phyloP scores from a whole-genome alignment of 2,888 invertebrate genomes.

The Yponomeuta cagnagella region DNA sequence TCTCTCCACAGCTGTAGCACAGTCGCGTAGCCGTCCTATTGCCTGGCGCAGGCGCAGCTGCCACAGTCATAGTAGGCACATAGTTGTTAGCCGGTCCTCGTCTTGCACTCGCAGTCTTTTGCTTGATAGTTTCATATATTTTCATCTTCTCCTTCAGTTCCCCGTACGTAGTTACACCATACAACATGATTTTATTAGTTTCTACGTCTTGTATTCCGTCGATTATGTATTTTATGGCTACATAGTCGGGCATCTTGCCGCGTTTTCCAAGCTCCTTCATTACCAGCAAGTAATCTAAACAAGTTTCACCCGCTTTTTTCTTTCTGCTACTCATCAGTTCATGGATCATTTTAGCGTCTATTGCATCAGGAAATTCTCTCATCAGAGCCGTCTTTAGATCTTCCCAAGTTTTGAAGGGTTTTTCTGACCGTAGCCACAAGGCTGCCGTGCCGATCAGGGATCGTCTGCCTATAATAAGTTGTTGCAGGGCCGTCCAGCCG shows the following conservation, averaged over 20 bases:
- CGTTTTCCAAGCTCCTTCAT: conserved; percentile 28
- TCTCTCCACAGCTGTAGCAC: background rate
- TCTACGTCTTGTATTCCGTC: conserved; percentile 25
- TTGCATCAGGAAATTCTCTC: conserved; percentile 10
- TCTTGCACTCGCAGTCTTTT: conserved; percentile 11
- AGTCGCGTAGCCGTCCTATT: conserved; percentile 5
- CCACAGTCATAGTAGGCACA: conserved; percentile 21
- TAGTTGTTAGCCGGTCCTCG: background rate
- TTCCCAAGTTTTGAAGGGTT: conserved; percentile 17
- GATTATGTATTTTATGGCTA: conserved; percentile 26
- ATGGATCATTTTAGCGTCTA: no score
- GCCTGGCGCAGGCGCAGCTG: conserved; percentile 11
- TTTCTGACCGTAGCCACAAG: conserved; percentile 20
- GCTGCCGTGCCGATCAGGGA: conserved; percentile 23
- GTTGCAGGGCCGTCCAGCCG: conserved; percentile 22
- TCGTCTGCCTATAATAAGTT: conserved; percentile 24
- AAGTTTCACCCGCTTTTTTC: conserved; percentile 18
- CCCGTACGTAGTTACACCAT: conserved; percentile 23
- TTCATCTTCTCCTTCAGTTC: conserved; percentile 24
- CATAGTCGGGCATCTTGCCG: conserved; percentile 26
- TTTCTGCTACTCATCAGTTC: conserved; percentile 19
- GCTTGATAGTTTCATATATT: conserved; percentile 20
- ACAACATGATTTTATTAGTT: conserved; percentile 25
- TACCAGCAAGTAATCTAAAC: conserved; percentile 22
- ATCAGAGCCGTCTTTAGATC: conserved; percentile 22